These are phyloP conservation scores for Brachynemurus nebulosus DNA, from an alignment of 2,888 invertebrate genomes.

Conservation along the genomic window DNA sequence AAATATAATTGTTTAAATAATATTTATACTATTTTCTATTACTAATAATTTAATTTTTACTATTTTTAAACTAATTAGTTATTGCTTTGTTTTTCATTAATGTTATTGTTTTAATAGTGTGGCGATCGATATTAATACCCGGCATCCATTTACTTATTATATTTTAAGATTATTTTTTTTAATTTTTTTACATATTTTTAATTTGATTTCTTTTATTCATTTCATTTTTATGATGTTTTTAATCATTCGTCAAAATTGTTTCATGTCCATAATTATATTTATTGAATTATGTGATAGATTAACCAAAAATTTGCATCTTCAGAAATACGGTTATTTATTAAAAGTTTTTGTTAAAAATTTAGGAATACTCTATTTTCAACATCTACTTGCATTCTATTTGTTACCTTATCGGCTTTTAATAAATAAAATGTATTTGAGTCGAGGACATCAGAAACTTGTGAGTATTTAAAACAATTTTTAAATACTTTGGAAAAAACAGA, in stretches of 20 bases:
- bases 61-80: too few species aligned
- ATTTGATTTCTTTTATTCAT: not conserved
- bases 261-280: not conserved
- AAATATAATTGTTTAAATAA: too few species aligned
- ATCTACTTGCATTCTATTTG: not conserved
- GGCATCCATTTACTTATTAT: too few species aligned
- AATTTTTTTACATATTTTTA: not conserved
- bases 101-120: too few species aligned
- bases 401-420: slow-evolving; percentile 2
- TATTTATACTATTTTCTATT: too few species aligned
- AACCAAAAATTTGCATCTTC: not conserved
- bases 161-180: too few species aligned
- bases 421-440: slow-evolving; percentile 1
- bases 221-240: not conserved
- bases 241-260: not conserved
- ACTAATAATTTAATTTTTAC: too few species aligned
- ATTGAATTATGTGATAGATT: not conserved
- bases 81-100: too few species aligned
- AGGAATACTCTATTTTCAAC: not conserved
- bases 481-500: too few species aligned
- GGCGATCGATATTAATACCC: too few species aligned
- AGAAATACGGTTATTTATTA: not conserved
- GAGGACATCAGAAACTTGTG: slow-evolving; percentile 1
- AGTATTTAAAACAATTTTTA: slow-evolving; percentile 1
- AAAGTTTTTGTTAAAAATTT: slow-evolving; percentile 1